A percentile compares a stretch with the other conserved stretches of the same genome.
Evolutionary conservation across 2,113 vertebrate species (phyloP).

Genomic region (Gambusia affinis): DNA sequence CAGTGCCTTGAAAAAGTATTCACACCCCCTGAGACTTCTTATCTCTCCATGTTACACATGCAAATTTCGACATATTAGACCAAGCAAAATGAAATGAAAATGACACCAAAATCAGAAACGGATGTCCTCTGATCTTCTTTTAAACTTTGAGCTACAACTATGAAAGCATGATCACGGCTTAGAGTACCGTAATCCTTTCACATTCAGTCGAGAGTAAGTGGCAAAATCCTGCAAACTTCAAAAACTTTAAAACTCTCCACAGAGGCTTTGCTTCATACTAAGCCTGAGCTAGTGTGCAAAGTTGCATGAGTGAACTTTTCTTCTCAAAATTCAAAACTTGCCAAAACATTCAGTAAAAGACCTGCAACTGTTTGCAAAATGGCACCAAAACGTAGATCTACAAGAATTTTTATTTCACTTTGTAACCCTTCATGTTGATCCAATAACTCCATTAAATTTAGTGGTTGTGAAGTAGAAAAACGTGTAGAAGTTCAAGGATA

Average conservation of each 20-base stretch:
- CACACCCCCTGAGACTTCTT: neutral
- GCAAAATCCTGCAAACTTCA: neutral
- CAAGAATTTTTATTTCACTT: too few relatives aligned
- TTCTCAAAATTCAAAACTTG: neutral
- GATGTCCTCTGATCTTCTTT: too few relatives aligned
- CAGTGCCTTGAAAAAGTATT: neutral
- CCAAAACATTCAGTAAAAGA: neutral
- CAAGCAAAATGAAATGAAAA: neutral
- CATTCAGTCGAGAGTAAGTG: neutral
- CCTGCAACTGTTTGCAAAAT: neutral
- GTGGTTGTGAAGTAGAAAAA: too few relatives aligned
- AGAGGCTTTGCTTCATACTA: neutral
- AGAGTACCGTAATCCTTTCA: neutral
- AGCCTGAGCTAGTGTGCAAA: neutral
- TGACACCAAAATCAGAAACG: neutral
- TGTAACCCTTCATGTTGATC: too few relatives aligned
- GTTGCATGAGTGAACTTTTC: neutral
- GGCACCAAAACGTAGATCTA: too few relatives aligned
- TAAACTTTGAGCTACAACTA: neutral
- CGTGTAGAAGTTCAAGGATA: too few relatives aligned
- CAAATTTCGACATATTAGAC: neutral
- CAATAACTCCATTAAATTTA: too few relatives aligned
- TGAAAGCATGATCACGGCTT: neutral
- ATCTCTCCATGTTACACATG: neutral
- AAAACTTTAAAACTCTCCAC: neutral